Evolutionary conservation across 2,888 invertebrate genomes (phyloP).

Genomic region (Therioaphis trifolii): DNA sequence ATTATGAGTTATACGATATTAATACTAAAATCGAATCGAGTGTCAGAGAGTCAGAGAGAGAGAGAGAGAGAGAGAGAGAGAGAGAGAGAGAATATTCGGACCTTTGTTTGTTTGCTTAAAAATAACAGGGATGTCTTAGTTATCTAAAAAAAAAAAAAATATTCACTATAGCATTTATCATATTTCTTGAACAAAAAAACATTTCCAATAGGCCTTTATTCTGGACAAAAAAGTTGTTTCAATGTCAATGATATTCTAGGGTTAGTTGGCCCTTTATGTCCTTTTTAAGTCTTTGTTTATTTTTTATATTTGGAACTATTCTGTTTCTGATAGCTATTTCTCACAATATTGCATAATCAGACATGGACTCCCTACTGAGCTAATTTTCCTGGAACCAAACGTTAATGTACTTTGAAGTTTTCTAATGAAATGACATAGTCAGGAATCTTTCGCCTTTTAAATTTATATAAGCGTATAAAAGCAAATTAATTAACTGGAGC

Average conservation of each 20-base stretch:
- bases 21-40: too few species aligned
- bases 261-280: neutral
- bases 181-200: too few species aligned
- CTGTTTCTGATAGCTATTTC: slow-evolving; percentile 14
- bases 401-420: slow-evolving; percentile 6
- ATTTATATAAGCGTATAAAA: slow-evolving; percentile 3
- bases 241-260: neutral
- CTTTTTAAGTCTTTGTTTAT: neutral
- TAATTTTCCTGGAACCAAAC: slow-evolving; percentile 21
- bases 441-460: slow-evolving; percentile 3
- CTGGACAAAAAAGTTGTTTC: neutral
- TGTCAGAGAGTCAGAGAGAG: too few species aligned
- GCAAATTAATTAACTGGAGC: neutral
- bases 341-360: neutral
- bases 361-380: neutral
- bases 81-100: too few species aligned
- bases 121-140: too few species aligned
- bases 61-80: too few species aligned
- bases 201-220: neutral
- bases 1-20: neutral
- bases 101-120: too few species aligned
- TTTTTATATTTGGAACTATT: neutral
- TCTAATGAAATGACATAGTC: slow-evolving; percentile 22
- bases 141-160: too few species aligned
- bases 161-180: too few species aligned